These are phyloP conservation scores for Pollenia labialis DNA, from an alignment of 2,888 invertebrate species.

Conservation along the genomic window DNA sequence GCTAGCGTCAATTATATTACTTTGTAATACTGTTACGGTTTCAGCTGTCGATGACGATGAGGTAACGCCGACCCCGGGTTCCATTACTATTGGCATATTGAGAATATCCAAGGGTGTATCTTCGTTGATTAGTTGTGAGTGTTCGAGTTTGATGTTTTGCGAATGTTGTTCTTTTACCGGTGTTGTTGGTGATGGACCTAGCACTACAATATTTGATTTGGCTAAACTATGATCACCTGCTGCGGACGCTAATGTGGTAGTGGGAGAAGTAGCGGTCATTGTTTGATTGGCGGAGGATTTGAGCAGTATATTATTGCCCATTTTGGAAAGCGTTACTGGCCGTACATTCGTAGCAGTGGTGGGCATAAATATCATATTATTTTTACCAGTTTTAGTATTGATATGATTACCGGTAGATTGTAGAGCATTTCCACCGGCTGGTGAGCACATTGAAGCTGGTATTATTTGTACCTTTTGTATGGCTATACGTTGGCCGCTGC, in stretches of 20 bases:
- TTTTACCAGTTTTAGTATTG: constrained; percentile 76
- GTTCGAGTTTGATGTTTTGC: constrained; percentile 65
- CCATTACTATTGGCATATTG: constrained; percentile 82
- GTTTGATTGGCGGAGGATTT: constrained; percentile 65
- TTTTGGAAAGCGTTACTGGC: constrained; percentile 73
- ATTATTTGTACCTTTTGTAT: constrained; percentile 83
- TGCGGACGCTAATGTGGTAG: constrained; percentile 71
- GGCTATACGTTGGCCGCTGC: constrained; percentile 79
- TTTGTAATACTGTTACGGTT: constrained; percentile 66
- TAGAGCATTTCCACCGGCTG: constrained; percentile 71
- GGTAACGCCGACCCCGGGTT: constrained; percentile 76
- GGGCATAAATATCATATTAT: constrained; percentile 82
- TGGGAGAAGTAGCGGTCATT: constrained; percentile 59
- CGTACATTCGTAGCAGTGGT: constrained; percentile 72
- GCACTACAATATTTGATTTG: constrained; percentile 80
- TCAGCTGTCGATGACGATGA: constrained; percentile 56
- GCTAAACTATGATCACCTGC: constrained; percentile 71
- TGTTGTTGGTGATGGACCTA: constrained; percentile 74
- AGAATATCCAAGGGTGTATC: constrained; percentile 86
- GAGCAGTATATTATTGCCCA: constrained; percentile 69
- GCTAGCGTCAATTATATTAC: constrained; percentile 73
- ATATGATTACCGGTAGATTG: constrained; percentile 72
- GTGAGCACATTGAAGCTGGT: constrained; percentile 77
- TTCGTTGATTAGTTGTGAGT: constrained; percentile 84
- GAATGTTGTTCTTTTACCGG: constrained; percentile 41